Evolutionary conservation across 2,797 vertebrate genomes (phyloP).

Genomic region (Synanceia verrucosa): DNA sequence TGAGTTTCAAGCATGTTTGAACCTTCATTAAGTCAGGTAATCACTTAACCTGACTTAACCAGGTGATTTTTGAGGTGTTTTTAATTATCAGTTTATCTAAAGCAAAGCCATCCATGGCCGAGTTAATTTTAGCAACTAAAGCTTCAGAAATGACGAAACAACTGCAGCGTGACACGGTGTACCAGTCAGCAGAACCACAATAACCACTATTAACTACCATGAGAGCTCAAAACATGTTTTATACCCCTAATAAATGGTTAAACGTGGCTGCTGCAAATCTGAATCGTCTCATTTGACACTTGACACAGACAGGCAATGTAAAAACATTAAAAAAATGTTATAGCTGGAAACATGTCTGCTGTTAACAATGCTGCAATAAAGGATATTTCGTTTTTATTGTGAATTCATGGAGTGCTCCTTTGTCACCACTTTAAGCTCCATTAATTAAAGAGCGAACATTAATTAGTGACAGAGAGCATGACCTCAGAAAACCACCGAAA

Average conservation of each 20-base stretch:
- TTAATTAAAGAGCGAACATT: slow-evolving; percentile 26
- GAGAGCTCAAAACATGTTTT: slow-evolving; percentile 62
- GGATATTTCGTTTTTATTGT: slow-evolving; percentile 38
- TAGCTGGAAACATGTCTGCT: slow-evolving; percentile 44
- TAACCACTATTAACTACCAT: slow-evolving; percentile 48
- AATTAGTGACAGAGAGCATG: slow-evolving; percentile 6
- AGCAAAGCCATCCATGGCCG: not conserved
- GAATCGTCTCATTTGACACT: slow-evolving; percentile 39
- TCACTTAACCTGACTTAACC: too few relatives aligned
- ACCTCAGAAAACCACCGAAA: slow-evolving; percentile 1
- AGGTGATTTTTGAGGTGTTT: not conserved
- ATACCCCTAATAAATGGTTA: slow-evolving; percentile 52
- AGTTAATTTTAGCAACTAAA: slow-evolving; percentile 1
- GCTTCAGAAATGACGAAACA: not conserved
- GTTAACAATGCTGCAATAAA: slow-evolving; percentile 33
- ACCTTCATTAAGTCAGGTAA: too few relatives aligned
- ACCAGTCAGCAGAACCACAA: slow-evolving; percentile 33
- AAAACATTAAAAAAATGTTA: slow-evolving; percentile 61
- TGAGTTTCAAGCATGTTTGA: too few relatives aligned
- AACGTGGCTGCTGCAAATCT: slow-evolving; percentile 12
- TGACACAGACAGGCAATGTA: slow-evolving; percentile 36
- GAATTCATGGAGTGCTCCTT: slow-evolving; percentile 29
- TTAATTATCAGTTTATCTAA: not conserved
- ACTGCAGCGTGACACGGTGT: slow-evolving; percentile 30
- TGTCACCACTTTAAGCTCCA: slow-evolving; percentile 30